Conservation (phyloP, 1,140 invertebrate genomes). For the Notospermus geniculatus region DNA sequence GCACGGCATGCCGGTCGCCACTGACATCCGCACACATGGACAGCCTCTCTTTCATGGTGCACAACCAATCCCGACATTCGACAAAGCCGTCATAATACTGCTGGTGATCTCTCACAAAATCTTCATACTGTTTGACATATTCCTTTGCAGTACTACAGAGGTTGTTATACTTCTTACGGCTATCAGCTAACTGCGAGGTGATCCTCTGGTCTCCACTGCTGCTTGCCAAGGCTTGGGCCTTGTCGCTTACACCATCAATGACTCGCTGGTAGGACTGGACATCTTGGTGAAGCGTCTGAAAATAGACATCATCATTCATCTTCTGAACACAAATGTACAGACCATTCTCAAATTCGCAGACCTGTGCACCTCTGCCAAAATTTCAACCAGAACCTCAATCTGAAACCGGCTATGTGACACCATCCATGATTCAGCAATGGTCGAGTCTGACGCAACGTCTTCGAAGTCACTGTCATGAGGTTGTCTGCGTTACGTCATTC, state of each 20-base stretch:
- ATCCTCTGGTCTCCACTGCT: constrained; percentile 51
- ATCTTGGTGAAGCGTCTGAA: constrained; percentile 73
- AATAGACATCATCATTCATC: too few relatives aligned
- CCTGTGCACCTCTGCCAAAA: too few relatives aligned
- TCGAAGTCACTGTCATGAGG: too few relatives aligned
- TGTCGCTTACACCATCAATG: constrained; percentile 76
- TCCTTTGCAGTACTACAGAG: constrained; percentile 48
- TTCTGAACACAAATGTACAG: too few relatives aligned
- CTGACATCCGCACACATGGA: constrained; percentile 82
- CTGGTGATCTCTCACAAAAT: constrained; percentile 87
- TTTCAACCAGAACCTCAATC: too few relatives aligned
- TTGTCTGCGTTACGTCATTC: too few relatives aligned
- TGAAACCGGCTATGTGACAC: too few relatives aligned
- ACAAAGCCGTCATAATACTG: constrained; percentile 86
- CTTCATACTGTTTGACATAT: constrained; percentile 69
- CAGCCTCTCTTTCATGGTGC: constrained; percentile 81
- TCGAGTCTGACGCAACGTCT: too few relatives aligned
- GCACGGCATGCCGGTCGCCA: constrained; percentile 81
- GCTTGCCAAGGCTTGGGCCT: constrained; percentile 72
- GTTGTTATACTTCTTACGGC: constrained; percentile 41
- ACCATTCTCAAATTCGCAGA: too few relatives aligned
- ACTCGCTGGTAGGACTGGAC: constrained; percentile 83
- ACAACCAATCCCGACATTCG: constrained; percentile 87
- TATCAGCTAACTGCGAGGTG: constrained; percentile 36
- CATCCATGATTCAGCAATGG: too few relatives aligned